Percentiles rank a stretch among this genome's conserved stretches.
Evolutionary conservation across 1,140 invertebrate species (phyloP).

Genomic region (Drosophila rhopaloa): DNA sequence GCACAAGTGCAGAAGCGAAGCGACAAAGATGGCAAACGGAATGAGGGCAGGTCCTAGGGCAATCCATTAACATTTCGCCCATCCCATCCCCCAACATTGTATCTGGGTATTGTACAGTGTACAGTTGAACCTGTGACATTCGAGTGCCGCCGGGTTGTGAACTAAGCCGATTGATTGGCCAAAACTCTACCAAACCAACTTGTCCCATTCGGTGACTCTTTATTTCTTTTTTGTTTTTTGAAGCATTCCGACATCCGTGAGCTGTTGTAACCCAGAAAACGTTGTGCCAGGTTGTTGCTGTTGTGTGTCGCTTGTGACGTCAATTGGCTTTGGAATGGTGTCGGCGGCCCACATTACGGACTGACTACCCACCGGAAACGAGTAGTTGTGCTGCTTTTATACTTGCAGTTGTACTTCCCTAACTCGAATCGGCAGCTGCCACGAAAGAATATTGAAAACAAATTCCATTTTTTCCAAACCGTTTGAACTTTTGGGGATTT

Average conservation of each 20-base stretch:
- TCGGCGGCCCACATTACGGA: constrained; percentile 57
- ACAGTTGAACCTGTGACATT: constrained; percentile 47
- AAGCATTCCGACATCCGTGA: constrained; percentile 24
- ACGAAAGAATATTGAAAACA: neutral
- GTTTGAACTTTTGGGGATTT: too few relatives aligned
- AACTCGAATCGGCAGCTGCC: neutral
- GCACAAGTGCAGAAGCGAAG: constrained; percentile 43
- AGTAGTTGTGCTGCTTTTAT: constrained; percentile 19
- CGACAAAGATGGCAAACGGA: constrained; percentile 47
- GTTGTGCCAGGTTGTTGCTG: constrained; percentile 51
- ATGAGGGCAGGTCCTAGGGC: constrained; percentile 57
- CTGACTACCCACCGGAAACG: constrained; percentile 48
- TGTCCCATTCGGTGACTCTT: constrained; percentile 12
- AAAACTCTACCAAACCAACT: constrained; percentile 8
- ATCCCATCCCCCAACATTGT: neutral
- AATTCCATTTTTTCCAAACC: neutral
- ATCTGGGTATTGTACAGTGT: constrained; percentile 13
- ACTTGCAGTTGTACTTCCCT: neutral
- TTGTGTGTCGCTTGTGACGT: constrained; percentile 49
- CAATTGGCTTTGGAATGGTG: constrained; percentile 52
- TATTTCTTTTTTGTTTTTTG: neutral
- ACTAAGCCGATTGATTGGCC: constrained; percentile 5
- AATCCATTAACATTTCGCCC: constrained; percentile 53
- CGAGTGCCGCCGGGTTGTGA: constrained; percentile 5
- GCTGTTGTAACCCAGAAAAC: constrained; percentile 46